Evolutionary conservation across 2,797 vertebrate species (phyloP), one percentile per base, ranked within the genome.

Genomic region (Paedocypris micromegethes): DNA sequence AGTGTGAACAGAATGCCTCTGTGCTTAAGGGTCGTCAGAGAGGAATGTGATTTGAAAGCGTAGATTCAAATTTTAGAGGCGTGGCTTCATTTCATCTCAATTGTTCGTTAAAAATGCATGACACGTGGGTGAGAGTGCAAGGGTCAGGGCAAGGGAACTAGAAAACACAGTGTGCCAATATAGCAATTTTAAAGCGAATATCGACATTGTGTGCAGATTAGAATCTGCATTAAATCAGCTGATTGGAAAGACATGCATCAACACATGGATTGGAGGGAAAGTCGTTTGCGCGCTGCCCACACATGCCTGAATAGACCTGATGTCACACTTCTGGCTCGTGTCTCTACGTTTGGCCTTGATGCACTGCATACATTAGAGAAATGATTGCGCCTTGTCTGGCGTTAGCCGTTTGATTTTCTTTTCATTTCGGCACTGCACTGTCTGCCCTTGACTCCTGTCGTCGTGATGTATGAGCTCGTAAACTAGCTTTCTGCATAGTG

Each of bases 101-200:
- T 59, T 50, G 9, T 40, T 51, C 56, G 47, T 56, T 45, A 65
- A 39, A 68, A 41, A 9, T 60, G 57, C 58, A 58, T 73, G 67
- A 58, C 63, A 67, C 38, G 39, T 57, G 63, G 41, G 67, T n/a
- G 64, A 47, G 63, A 76, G 75, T 52, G 64, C 71, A 73, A 71
- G 73, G 23, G 23, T 23, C 23, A 23, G 23, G 23, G 23, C 23
- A 23, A 23, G 23, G 23, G 42, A 72, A 52, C 54, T 44, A 50
- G 38, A 69, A 37, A 59, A 52, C 52, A 68, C 49, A 61, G 70
- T 76, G 65, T 61, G 57, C 41, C 46, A 23, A 23, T 3, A 48
- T 57, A 41, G 40, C 53, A 49, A 58, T 5, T 42, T 6, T 38
- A 52, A 5, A 58, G 49, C 3, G 2, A 49, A 52, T 43, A 69